Conservation (phyloP, 2,888 invertebrate species). For the Chorisops tibialis region DNA sequence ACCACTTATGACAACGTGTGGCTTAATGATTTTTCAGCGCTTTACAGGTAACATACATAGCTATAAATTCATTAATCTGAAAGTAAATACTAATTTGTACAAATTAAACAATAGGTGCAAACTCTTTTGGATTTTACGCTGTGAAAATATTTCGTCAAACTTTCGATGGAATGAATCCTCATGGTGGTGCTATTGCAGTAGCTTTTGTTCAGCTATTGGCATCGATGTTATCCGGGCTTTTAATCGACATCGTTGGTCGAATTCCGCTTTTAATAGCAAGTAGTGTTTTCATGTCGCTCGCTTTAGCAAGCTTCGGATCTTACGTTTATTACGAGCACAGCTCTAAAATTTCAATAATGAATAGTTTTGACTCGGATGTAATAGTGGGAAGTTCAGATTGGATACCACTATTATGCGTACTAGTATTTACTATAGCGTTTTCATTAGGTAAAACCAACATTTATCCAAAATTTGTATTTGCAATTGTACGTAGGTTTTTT, state of each 20-base stretch:
- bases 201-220: conserved; percentile 82
- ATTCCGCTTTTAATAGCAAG: conserved; percentile 79
- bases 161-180: conserved; percentile 76
- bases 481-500: background rate
- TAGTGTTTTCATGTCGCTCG: conserved; percentile 79
- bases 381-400: conserved; percentile 64
- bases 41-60: conserved; percentile 53
- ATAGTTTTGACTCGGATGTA: conserved; percentile 27
- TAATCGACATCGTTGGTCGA: conserved; percentile 84
- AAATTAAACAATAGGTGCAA: conserved; percentile 61
- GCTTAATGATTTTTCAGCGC: conserved; percentile 86
- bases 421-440: conserved; percentile 81
- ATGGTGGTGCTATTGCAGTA: conserved; percentile 79
- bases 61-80: background rate
- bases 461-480: background rate
- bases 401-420: conserved; percentile 78
- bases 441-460: conserved; percentile 60
- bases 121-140: conserved; percentile 81
- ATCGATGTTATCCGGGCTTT: conserved; percentile 73
- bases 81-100: background rate
- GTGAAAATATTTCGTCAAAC: conserved; percentile 84
- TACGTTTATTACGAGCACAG: conserved; percentile 78
- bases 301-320: conserved; percentile 80
- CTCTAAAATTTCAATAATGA: conserved; percentile 47
- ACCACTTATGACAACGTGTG: conserved; percentile 78